Percentiles rank a stretch among this genome's conserved stretches.
These are phyloP conservation scores for Drosophila histrio DNA, from an alignment of 2,888 invertebrate species.

Conservation along the genomic window DNA sequence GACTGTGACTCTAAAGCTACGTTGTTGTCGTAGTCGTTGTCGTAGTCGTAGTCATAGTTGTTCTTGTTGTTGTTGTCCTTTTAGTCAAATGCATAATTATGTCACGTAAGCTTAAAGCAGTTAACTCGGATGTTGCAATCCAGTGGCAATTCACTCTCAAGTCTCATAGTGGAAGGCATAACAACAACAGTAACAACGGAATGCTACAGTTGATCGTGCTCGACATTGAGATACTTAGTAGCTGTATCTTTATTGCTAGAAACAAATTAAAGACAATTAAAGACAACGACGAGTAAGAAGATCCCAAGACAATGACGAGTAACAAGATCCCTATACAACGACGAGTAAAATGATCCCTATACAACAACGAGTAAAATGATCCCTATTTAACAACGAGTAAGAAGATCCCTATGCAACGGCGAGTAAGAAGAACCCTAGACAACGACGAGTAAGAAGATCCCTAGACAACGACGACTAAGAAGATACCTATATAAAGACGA, in stretches of 20 bases:
- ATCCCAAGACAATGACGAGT: too few relatives aligned
- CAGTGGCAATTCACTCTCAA: conserved; percentile 74
- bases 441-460: too few relatives aligned
- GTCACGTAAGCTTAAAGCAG: conserved; percentile 80
- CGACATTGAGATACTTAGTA: not conserved
- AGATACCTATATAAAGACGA: too few relatives aligned
- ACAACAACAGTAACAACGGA: conserved; percentile 14
- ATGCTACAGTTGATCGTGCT: not conserved
- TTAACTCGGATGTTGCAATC: conserved; percentile 79
- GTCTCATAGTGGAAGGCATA: conserved; percentile 32
- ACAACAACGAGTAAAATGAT: too few relatives aligned
- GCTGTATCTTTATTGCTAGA: not conserved
- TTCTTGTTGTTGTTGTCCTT: conserved; percentile 43
- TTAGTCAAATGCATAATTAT: conserved; percentile 80
- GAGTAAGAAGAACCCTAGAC: too few relatives aligned
- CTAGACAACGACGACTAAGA: too few relatives aligned
- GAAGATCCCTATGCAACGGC: too few relatives aligned
- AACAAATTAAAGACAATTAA: not conserved
- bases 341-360: too few relatives aligned
- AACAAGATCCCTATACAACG: too few relatives aligned
- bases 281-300: too few relatives aligned
- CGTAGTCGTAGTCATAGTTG: conserved; percentile 6
- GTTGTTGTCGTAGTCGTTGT: not conserved
- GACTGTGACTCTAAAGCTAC: conserved; percentile 7
- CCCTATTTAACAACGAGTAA: too few relatives aligned